Conservation (phyloP, 23 tunicate species). For the Clavelina lepadiformis region DNA sequence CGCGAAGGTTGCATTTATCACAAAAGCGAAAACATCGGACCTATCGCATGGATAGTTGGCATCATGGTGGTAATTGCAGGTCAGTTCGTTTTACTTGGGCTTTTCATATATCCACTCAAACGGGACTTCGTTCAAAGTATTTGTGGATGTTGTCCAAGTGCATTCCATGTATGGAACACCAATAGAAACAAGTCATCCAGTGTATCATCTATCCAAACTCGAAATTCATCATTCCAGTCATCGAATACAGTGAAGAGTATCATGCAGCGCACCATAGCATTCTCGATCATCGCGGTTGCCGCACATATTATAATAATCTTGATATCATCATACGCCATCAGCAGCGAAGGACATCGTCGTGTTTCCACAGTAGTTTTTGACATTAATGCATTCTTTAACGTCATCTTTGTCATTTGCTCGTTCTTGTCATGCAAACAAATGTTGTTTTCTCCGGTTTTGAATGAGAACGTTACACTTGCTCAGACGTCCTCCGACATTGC, state of each 20-base stretch:
- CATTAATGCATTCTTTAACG: background rate
- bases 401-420: background rate
- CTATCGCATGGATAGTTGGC: background rate
- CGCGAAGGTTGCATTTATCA: constrained; percentile 16
- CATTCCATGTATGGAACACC: background rate
- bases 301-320: background rate
- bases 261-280: background rate
- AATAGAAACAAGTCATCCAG: background rate
- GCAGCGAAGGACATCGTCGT: constrained; percentile 3
- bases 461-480: background rate
- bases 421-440: constrained; percentile 4
- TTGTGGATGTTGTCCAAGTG: background rate
- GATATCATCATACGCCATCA: background rate
- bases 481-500: too few relatives aligned
- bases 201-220: background rate
- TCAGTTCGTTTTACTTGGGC: constrained; percentile 25
- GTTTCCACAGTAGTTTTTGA: constrained; percentile 1
- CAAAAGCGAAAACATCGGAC: background rate
- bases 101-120: constrained; percentile 38
- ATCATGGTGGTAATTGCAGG: constrained; percentile 11
- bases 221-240: too few relatives aligned
- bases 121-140: background rate
- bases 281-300: background rate
- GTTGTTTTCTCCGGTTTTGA: background rate
- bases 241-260: background rate